Conservation (phyloP, 2,888 invertebrate species). For the Hybos culiciformis region DNA sequence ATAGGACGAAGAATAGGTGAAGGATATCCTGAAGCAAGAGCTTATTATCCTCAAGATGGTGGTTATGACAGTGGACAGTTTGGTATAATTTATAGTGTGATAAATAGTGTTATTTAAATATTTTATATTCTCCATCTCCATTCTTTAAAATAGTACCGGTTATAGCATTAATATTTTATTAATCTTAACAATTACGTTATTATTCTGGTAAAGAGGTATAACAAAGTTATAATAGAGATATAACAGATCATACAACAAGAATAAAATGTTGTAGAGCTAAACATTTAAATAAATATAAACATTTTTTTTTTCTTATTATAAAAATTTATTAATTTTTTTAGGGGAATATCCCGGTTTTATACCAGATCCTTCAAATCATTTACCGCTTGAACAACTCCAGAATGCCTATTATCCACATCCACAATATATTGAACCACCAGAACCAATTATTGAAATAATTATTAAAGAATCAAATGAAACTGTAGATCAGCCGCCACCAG, state of each 20-base stretch:
- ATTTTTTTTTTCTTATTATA: background rate
- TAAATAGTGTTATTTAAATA: too few species aligned
- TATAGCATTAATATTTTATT: too few species aligned
- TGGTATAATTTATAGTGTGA: slow-evolving; percentile 13
- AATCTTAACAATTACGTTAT: too few species aligned
- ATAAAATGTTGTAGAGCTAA: background rate
- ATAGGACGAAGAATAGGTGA: slow-evolving; percentile 25
- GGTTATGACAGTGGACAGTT: slow-evolving; percentile 28
- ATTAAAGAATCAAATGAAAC: slow-evolving; percentile 81
- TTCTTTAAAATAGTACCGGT: too few species aligned
- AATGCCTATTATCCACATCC: slow-evolving; percentile 32
- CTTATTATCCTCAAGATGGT: slow-evolving; percentile 21
- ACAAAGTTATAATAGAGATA: too few species aligned
- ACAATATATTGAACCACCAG: slow-evolving; percentile 61
- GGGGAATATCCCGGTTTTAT: slow-evolving; percentile 12
- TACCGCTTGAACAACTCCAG: slow-evolving; percentile 20
- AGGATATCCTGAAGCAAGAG: slow-evolving; percentile 19
- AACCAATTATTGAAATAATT: slow-evolving; percentile 84
- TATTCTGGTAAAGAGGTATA: too few species aligned
- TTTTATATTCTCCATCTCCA: too few species aligned
- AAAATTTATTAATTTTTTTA: background rate
- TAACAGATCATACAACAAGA: background rate
- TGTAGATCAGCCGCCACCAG: slow-evolving; percentile 47
- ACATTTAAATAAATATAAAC: background rate
- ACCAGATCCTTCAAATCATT: slow-evolving; percentile 19